A percentile compares a stretch with the other conserved stretches of the same genome.
phyloP scores from a whole-genome alignment of 2,113 vertebrate genomes.

The Peromyscus maniculatus region DNA sequence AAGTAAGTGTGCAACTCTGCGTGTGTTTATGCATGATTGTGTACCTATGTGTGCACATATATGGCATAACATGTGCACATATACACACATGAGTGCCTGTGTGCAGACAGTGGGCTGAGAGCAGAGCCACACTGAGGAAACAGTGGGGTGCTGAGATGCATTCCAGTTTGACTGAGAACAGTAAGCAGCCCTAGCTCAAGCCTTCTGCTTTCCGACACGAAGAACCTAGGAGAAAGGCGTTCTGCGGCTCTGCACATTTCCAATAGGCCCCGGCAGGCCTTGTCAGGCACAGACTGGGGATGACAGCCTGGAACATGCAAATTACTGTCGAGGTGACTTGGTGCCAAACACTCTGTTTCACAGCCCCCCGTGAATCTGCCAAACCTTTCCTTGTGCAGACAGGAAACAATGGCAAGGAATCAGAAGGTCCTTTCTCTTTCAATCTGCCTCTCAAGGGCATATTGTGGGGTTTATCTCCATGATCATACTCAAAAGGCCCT shows the following conservation, averaged over 20 bases:
- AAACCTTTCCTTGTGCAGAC: constrained; percentile 74
- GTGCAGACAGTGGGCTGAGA: neutral
- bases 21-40: neutral
- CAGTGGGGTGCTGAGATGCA: fast-evolving
- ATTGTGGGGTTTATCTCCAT: neutral
- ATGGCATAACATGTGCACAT: neutral
- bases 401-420: constrained; percentile 71
- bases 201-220: fast-evolving
- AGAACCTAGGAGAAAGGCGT: neutral
- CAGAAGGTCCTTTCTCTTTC: constrained; percentile 44
- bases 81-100: fast-evolving
- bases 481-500: neutral
- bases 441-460: constrained; percentile 32
- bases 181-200: fast-evolving
- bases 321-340: constrained; percentile 74
- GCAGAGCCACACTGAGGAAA: neutral
- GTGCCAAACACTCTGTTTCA: constrained; percentile 79
- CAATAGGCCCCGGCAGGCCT: constrained; percentile 48
- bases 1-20: neutral
- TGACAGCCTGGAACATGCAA: constrained; percentile 79
- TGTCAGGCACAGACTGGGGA: constrained; percentile 72
- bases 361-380: constrained; percentile 79
- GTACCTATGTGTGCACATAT: neutral
- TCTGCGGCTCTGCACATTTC: fast-evolving
- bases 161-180: neutral